Evolutionary conservation across 2,888 invertebrate genomes (phyloP).

Genomic region (Drosophila borealis): DNA sequence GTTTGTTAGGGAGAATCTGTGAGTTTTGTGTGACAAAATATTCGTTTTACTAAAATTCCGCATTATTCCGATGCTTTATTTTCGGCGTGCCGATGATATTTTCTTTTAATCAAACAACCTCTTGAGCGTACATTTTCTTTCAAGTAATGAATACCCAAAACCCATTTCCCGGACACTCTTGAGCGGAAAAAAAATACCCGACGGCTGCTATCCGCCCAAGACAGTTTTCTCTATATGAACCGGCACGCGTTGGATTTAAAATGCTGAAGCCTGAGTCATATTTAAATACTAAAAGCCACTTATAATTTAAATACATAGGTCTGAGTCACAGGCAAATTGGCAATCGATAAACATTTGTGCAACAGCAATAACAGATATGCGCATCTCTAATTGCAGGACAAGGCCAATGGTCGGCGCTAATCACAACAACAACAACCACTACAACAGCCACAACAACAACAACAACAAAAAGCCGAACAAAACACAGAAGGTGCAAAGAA

Average conservation of each 20-base stretch:
- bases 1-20: no score
- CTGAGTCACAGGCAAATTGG: constrained; percentile 23
- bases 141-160: no score
- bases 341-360: constrained; percentile 16
- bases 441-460: not conserved
- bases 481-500: constrained; percentile 17
- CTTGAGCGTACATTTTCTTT: no score
- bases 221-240: not conserved
- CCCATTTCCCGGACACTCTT: no score
- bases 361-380: constrained; percentile 6
- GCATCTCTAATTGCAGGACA: constrained; percentile 42
- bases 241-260: not conserved
- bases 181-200: no score
- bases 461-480: not conserved
- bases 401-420: constrained; percentile 18
- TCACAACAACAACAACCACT: constrained; percentile 1
- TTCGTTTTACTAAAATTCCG: no score
- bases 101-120: no score
- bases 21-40: no score
- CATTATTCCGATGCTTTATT: no score
- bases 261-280: constrained; percentile 15
- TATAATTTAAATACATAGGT: not conserved
- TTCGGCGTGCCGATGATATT: no score
- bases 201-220: no score
- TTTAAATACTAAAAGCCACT: not conserved